Evolutionary conservation across 2,797 vertebrate genomes (phyloP), one percentile per base, ranked within the genome.

Genomic region (Poeciliopsis paucimaculata): DNA sequence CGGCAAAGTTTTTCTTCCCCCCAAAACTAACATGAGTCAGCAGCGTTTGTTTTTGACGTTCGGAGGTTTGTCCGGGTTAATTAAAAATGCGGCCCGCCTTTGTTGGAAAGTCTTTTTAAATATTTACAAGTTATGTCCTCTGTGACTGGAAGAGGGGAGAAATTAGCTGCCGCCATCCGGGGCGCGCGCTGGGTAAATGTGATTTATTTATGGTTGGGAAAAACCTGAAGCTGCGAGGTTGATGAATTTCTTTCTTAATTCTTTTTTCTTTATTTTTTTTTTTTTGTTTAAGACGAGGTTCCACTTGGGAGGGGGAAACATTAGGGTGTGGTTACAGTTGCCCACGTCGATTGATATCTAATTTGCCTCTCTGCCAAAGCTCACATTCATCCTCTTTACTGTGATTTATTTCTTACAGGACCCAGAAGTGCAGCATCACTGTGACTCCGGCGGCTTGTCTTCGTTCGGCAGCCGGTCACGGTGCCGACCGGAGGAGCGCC

Each of bases 111-210:
- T 89, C 90, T 84, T 94, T 93, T 92, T 86, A 92, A 92, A 91
- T 91, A 92, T 93, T 93, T 92, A 93, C 90, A 93, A 94, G 90
- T 94, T 94, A 98, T 98, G 97, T 96, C 97, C 96, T 98, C 96
- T 41, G 93, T 97, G 92, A 96, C 96, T 88, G 96, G 96, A 84
- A 96, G 95, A 94, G 97, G 97, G 85, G 93, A 96, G 87, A 93
- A 95, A 28, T 95, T 96, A 45, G 93, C 96, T 77, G 91, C 94
- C 82, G 89, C 93, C 82, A 88, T 92, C 88, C 92, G 92, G 94
- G 95, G 93, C 87, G 94, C 96, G 93, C 96, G 93, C 43, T 95
- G 94, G 96, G 97, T 98, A 93, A 97, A 97, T 96, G 73, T 0
- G 1, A 73, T 86, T 86, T 80, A 46, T 78, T 76, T 60, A 20